phyloP scores from a whole-genome alignment of 2,113 vertebrate species.

The Emydura subglobosa region DNA sequence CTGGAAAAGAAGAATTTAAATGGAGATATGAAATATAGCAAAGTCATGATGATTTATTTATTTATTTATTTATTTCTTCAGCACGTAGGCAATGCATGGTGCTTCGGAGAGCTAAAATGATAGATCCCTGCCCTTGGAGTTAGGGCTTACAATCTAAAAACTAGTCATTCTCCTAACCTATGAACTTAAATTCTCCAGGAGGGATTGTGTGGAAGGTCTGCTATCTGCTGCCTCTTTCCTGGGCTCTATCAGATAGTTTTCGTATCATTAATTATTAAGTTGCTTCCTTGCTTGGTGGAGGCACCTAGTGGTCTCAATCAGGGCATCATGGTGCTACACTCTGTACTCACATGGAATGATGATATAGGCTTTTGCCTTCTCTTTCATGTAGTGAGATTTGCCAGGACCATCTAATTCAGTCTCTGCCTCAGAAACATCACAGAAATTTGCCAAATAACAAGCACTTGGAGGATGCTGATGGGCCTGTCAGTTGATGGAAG shows the following conservation, averaged over 20 bases:
- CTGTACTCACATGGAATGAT: neutral
- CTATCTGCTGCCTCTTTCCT: neutral
- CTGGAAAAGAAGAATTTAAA: neutral
- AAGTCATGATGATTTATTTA: neutral
- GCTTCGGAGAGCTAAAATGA: neutral
- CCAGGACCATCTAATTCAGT: neutral
- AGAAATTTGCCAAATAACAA: neutral
- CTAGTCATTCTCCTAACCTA: too few relatives aligned
- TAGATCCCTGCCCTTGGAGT: too few relatives aligned
- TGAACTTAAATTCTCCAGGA: neutral
- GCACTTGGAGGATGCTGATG: neutral
- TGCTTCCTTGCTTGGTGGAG: too few relatives aligned
- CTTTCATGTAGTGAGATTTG: neutral
- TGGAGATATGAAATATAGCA: neutral
- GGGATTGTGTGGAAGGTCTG: neutral
- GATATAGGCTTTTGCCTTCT: neutral
- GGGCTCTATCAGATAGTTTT: neutral
- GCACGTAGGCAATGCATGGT: neutral
- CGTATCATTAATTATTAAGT: too few relatives aligned
- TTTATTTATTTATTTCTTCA: neutral
- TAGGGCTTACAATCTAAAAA: neutral
- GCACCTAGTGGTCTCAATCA: neutral
- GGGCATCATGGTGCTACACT: neutral
- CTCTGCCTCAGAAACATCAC: neutral
- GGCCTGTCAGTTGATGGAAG: too few relatives aligned